Conservation (phyloP, 2,888 invertebrate species). For the Mylabris sibirica region DNA sequence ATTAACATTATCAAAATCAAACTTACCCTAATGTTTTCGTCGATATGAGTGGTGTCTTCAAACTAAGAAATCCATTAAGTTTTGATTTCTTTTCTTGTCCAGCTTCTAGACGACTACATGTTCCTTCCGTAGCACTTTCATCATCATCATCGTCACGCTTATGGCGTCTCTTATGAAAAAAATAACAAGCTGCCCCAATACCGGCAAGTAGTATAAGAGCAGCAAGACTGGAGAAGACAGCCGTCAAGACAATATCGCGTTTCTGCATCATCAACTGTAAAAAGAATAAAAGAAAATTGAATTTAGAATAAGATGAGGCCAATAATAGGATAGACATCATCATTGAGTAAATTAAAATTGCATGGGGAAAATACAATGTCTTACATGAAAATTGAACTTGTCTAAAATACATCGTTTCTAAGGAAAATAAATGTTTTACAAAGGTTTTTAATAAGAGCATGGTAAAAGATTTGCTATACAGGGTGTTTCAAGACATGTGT, state of each 20-base stretch:
- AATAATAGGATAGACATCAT: neutral
- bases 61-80: constrained; percentile 72
- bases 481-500: no score
- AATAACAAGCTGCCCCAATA: constrained; percentile 66
- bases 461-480: no score
- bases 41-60: constrained; percentile 77
- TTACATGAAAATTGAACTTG: no score
- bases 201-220: constrained; percentile 67
- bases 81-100: constrained; percentile 66
- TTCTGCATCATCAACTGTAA: constrained; percentile 73
- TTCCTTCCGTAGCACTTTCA: constrained; percentile 66
- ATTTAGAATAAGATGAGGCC: neutral
- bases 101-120: constrained; percentile 58
- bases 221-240: constrained; percentile 70
- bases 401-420: neutral
- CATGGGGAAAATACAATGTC: no score
- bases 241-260: constrained; percentile 71
- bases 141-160: constrained; percentile 61
- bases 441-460: neutral
- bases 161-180: constrained; percentile 65
- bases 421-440: neutral
- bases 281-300: constrained; percentile 30
- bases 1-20: neutral
- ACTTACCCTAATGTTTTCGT: constrained; percentile 80
- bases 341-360: neutral